A percentile compares a stretch with the other conserved stretches of the same genome.
Evolutionary conservation across 2,113 vertebrate species (phyloP).

Genomic region (Microcebus jonahi): DNA sequence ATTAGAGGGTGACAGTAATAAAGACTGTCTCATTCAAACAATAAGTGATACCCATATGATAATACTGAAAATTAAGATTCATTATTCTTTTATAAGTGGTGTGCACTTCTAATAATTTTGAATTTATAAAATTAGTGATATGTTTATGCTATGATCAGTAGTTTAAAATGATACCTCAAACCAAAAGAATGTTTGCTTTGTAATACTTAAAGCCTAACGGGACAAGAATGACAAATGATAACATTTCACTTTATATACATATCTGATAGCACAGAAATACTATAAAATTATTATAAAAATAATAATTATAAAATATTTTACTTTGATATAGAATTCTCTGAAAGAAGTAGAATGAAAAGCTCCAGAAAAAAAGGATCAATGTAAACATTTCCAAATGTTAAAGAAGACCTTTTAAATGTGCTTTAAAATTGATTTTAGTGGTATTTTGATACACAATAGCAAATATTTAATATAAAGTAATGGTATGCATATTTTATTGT

Average conservation of each 20-base stretch:
- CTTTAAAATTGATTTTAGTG: background rate
- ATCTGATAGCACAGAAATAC: background rate
- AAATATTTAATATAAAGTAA: background rate
- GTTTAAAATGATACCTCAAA: background rate
- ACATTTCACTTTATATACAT: background rate
- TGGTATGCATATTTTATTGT: background rate
- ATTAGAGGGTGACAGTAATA: background rate
- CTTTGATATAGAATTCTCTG: background rate
- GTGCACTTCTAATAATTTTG: background rate
- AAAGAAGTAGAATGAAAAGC: background rate
- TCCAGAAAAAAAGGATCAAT: background rate
- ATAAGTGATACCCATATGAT: background rate
- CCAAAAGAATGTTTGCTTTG: background rate
- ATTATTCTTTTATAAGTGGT: background rate
- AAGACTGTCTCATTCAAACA: background rate
- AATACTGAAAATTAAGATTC: background rate
- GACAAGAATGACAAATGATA: background rate
- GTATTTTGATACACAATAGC: background rate
- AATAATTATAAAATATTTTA: background rate
- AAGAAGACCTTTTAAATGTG: background rate
- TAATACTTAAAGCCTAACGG: background rate
- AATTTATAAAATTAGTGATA: background rate
- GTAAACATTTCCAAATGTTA: background rate
- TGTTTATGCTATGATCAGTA: background rate
- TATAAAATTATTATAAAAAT: background rate